Evolutionary conservation across 2,888 invertebrate genomes (phyloP).

Genomic region (Drosophila vallismaia): DNA sequence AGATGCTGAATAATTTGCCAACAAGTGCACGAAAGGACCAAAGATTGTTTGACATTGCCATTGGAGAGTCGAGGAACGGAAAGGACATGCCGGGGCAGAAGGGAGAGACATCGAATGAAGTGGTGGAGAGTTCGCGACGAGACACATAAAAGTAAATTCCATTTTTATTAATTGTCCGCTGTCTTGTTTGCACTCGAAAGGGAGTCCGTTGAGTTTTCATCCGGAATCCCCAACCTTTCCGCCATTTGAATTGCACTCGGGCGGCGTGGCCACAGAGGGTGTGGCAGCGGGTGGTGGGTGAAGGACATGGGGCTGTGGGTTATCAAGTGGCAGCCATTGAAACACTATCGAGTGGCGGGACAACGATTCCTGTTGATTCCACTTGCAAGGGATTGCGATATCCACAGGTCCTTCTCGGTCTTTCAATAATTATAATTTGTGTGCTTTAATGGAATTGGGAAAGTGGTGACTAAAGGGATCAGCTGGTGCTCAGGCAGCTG

Average conservation of each 20-base stretch:
- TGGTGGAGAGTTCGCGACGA: constrained; percentile 12
- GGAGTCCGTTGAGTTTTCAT: constrained; percentile 25
- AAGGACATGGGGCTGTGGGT: constrained; percentile 13
- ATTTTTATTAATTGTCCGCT: constrained; percentile 70
- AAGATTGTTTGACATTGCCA: constrained; percentile 44
- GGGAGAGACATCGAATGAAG: neutral
- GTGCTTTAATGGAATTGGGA: constrained; percentile 58
- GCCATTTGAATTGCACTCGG: constrained; percentile 59
- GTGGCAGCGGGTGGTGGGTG: constrained; percentile 19
- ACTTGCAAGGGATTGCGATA: constrained; percentile 18
- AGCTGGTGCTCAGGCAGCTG: constrained; percentile 17
- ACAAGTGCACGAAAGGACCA: constrained; percentile 31
- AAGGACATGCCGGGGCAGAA: constrained; percentile 6
- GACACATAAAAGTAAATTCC: constrained; percentile 58
- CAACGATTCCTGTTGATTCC: constrained; percentile 24
- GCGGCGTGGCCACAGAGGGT: constrained; percentile 54
- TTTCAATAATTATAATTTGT: constrained; percentile 66
- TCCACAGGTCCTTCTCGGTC: constrained; percentile 5
- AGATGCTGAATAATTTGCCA: constrained; percentile 56
- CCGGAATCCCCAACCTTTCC: neutral
- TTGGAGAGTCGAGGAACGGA: constrained; percentile 8
- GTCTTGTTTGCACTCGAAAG: constrained; percentile 35
- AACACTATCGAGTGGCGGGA: constrained; percentile 47
- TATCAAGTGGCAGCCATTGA: constrained; percentile 58
- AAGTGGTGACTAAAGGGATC: constrained; percentile 19